Evolutionary conservation across 2,797 vertebrate genomes (phyloP).

Genomic region (Pseudochaenichthys georgianus): DNA sequence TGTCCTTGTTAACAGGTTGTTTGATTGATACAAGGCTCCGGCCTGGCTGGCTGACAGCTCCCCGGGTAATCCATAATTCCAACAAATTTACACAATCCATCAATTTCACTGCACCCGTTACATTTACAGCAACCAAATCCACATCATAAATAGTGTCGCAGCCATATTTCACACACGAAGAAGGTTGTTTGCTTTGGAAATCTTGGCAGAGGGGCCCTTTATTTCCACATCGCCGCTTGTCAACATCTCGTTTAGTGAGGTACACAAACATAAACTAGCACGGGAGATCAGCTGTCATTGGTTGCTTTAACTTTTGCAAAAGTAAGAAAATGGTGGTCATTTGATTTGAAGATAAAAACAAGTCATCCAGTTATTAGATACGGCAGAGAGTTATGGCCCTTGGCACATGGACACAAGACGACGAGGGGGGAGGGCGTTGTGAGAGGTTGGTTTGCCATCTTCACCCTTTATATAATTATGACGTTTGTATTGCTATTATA

Average conservation of each 20-base stretch:
- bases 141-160: constrained; percentile 56
- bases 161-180: constrained; percentile 67
- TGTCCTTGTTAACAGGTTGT: constrained; percentile 54
- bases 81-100: constrained; percentile 73
- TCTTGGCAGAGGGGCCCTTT: constrained; percentile 60
- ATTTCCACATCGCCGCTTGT: constrained; percentile 64
- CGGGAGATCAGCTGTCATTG: constrained; percentile 37
- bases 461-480: background rate
- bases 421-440: background rate
- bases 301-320: constrained; percentile 40
- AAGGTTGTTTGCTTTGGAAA: constrained; percentile 49
- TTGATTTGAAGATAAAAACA: constrained; percentile 43
- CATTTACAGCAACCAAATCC: constrained; percentile 65
- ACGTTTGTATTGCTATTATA: too few relatives aligned
- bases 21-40: constrained; percentile 56
- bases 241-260: constrained; percentile 66
- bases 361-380: constrained; percentile 22
- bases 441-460: constrained; percentile 11
- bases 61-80: constrained; percentile 68
- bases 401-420: constrained; percentile 26
- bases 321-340: constrained; percentile 47
- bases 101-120: constrained; percentile 67
- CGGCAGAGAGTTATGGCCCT: constrained; percentile 14
- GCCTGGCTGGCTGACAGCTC: constrained; percentile 40
- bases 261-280: constrained; percentile 50